These are phyloP conservation scores for Troides aeacus DNA, from an alignment of 2,888 invertebrate species.

Conservation along the genomic window DNA sequence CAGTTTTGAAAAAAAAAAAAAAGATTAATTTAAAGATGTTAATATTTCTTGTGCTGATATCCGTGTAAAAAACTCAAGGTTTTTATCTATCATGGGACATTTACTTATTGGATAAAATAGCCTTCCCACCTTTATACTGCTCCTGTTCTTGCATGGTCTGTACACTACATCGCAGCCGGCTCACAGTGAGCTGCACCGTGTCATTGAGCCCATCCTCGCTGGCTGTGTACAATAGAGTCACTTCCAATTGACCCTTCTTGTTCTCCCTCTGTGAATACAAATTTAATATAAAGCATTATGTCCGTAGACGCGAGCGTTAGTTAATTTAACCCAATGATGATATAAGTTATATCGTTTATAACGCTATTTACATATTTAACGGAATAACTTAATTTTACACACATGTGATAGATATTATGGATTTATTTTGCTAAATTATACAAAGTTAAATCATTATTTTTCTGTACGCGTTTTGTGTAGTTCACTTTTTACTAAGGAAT, in stretches of 20 bases:
- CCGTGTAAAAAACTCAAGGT: not conserved
- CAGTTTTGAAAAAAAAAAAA: too few relatives aligned
- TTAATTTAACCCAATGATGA: too few relatives aligned
- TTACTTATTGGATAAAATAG: not conserved
- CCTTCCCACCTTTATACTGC: slow-evolving; percentile 78
- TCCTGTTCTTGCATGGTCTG: slow-evolving; percentile 87
- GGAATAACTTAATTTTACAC: too few relatives aligned
- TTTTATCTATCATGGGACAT: not conserved
- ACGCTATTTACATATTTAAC: too few relatives aligned
- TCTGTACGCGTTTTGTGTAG: too few relatives aligned
- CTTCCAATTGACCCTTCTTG: slow-evolving; percentile 84
- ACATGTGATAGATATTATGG: too few relatives aligned
- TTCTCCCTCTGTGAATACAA: slow-evolving; percentile 79
- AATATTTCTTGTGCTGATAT: not conserved
- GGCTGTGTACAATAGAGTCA: slow-evolving; percentile 82
- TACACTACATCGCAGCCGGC: slow-evolving; percentile 83
- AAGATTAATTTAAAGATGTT: too few relatives aligned
- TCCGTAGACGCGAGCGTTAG: too few relatives aligned
- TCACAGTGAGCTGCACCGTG: slow-evolving; percentile 81
- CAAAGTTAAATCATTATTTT: too few relatives aligned
- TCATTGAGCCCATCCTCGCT: slow-evolving; percentile 84
- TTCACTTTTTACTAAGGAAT: too few relatives aligned
- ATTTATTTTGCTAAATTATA: too few relatives aligned
- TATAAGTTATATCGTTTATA: too few relatives aligned
- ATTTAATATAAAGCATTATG: not conserved